Evolutionary conservation across 1,140 invertebrate species (phyloP), one percentile per base, ranked within the genome.

Genomic region (Pseudomyrmex flavicornis): DNA sequence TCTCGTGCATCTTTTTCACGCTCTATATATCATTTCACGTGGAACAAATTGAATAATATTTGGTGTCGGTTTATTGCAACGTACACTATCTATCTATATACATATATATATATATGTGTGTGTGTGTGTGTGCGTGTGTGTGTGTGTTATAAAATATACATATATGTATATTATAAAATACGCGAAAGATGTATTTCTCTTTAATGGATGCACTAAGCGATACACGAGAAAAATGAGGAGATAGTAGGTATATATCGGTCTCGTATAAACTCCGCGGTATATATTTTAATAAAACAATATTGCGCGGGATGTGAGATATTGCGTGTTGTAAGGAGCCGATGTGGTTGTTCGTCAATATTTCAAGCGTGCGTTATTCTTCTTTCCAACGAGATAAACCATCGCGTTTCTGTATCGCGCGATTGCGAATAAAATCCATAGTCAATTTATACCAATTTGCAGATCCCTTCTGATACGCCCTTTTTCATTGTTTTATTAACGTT

Each of bases 251-350:
- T 10, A 2, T 10, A 2, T 0, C 17, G 61, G 8, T 22, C 26
- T 2, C 17, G 61, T 69, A 20, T 46, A 56, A 77, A 69, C 63
- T 44, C 22, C 63, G 26, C 50, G 17, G 2, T 7, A 15, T 7
- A 15, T 44, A 56, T 69, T 69, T 69, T 58, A 56, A 77, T 77
- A 77, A 48, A 54, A 77, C 68, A 58, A 77, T 77, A 77, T 69
- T 17, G 17, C 35, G 26, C 13, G 12, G 17, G 35, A 10, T 15
- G 26, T 50, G 50, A 68, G 63, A 77, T 77, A 22, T 46, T 35
- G 22, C 17, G 17, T 17, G 48, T 46, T 77, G 46, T 58, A 77
- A 69, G 17, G 15, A n/a, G 44, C 44, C 50, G 72, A 74, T 74
- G 0, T 35, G 20, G 8, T 74, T 59, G 35, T 20, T 59, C 58